Evolutionary conservation across 2,888 invertebrate genomes (phyloP).

Genomic region (Zygogramma bicolorata): DNA sequence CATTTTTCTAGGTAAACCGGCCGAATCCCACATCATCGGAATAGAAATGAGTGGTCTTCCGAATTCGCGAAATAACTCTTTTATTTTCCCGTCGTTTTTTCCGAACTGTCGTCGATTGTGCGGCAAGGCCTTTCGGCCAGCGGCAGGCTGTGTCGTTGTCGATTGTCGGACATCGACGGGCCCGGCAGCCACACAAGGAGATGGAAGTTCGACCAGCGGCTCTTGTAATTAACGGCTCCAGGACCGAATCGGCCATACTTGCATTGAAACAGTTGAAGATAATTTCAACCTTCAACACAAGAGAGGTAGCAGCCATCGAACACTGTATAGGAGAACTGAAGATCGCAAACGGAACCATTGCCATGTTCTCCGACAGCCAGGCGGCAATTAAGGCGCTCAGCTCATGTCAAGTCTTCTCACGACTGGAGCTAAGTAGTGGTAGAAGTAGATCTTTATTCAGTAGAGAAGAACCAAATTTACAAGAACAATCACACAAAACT

Average conservation of each 20-base stretch:
- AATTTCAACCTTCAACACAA: too few relatives aligned
- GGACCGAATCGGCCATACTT: constrained; percentile 12
- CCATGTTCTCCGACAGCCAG: too few relatives aligned
- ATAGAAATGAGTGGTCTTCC: constrained; percentile 30
- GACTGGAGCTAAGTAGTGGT: too few relatives aligned
- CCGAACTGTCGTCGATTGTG: constrained; percentile 15
- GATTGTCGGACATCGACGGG: constrained; percentile 35
- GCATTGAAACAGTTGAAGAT: too few relatives aligned
- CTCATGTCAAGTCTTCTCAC: too few relatives aligned
- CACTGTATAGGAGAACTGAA: too few relatives aligned
- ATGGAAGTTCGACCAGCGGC: constrained; percentile 31
- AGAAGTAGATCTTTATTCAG: too few relatives aligned
- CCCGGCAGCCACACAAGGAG: constrained; percentile 50
- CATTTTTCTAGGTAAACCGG: constrained; percentile 30
- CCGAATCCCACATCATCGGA: constrained; percentile 14
- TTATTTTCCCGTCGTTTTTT: constrained; percentile 21
- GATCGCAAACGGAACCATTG: too few relatives aligned
- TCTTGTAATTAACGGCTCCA: constrained; percentile 27
- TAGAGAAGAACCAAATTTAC: too few relatives aligned
- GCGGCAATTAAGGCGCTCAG: too few relatives aligned
- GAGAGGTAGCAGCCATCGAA: too few relatives aligned
- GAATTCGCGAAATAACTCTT: constrained; percentile 41
- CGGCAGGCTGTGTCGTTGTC: constrained; percentile 35
- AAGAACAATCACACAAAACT: too few relatives aligned
- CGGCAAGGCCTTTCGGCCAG: constrained; percentile 12